A percentile compares a stretch with the other conserved stretches of the same genome.
Evolutionary conservation across 2,797 vertebrate species (phyloP).

Genomic region (Cossypha heuglini): DNA sequence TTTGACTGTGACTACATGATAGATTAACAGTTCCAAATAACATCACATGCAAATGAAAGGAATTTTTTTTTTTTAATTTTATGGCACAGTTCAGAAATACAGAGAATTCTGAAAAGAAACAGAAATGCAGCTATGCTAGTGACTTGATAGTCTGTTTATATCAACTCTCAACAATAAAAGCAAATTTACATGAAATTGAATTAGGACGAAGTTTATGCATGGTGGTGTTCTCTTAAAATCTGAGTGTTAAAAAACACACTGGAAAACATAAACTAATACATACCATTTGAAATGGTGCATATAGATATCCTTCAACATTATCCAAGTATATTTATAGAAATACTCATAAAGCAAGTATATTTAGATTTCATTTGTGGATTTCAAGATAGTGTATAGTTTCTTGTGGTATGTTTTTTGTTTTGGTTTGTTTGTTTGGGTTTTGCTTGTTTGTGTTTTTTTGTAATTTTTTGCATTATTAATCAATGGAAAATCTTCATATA

Average conservation of each 20-base stretch:
- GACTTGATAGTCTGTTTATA: background rate
- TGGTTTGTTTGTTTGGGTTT: background rate
- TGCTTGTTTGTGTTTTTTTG: background rate
- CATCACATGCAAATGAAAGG: conserved; percentile 6
- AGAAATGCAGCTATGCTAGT: background rate
- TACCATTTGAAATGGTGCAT: background rate
- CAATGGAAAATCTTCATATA: background rate
- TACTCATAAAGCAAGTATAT: background rate
- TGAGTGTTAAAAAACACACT: background rate
- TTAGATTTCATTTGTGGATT: background rate
- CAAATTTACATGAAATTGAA: background rate
- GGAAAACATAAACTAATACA: background rate
- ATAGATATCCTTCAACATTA: background rate
- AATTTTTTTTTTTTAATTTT: background rate
- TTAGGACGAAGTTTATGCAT: background rate
- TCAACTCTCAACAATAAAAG: background rate
- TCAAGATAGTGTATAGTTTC: background rate
- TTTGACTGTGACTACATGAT: conserved; percentile 25
- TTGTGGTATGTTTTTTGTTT: background rate
- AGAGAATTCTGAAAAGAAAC: background rate
- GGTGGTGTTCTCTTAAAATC: background rate
- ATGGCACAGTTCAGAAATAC: background rate
- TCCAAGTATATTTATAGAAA: background rate
- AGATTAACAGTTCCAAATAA: conserved; percentile 23
- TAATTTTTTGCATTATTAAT: background rate